Percentiles rank a stretch among this genome's conserved stretches.
Evolutionary conservation across 2,113 vertebrate species (phyloP).

Genomic region (Willisornis vidua): DNA sequence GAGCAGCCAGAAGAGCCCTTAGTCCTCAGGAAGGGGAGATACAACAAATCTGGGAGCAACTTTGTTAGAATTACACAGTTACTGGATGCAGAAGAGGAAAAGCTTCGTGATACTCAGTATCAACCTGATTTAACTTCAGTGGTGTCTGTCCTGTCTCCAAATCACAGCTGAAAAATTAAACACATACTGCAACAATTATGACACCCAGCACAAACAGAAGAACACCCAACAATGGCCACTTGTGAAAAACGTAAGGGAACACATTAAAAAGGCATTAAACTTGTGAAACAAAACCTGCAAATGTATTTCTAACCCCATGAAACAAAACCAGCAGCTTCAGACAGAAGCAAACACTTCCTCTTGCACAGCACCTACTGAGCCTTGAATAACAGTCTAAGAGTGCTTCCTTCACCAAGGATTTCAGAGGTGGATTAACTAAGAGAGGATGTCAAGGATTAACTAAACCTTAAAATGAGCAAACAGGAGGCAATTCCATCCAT

Average conservation of each 20-base stretch:
- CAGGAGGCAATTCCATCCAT: not conserved
- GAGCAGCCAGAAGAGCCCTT: not conserved
- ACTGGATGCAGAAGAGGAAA: not conserved
- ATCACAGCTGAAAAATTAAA: not conserved
- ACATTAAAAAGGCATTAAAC: not conserved
- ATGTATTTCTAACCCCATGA: not conserved
- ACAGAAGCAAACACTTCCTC: not conserved
- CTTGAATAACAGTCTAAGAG: not conserved
- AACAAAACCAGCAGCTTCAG: not conserved
- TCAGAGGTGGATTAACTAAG: not conserved
- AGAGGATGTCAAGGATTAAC: not conserved
- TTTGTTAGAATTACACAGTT: not conserved
- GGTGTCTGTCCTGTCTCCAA: not conserved
- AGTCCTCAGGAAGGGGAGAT: not conserved
- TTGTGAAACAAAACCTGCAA: not conserved
- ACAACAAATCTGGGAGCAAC: not conserved
- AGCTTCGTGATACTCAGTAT: not conserved
- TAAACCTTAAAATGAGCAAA: not conserved
- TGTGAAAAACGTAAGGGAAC: not conserved
- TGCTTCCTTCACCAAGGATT: not conserved
- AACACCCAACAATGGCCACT: not conserved
- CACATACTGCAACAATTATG: not conserved
- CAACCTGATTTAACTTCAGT: not conserved
- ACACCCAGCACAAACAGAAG: not conserved
- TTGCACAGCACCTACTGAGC: not conserved